These are phyloP conservation scores for Machimus rusticus DNA, from an alignment of 2,888 invertebrate species.

Conservation along the genomic window DNA sequence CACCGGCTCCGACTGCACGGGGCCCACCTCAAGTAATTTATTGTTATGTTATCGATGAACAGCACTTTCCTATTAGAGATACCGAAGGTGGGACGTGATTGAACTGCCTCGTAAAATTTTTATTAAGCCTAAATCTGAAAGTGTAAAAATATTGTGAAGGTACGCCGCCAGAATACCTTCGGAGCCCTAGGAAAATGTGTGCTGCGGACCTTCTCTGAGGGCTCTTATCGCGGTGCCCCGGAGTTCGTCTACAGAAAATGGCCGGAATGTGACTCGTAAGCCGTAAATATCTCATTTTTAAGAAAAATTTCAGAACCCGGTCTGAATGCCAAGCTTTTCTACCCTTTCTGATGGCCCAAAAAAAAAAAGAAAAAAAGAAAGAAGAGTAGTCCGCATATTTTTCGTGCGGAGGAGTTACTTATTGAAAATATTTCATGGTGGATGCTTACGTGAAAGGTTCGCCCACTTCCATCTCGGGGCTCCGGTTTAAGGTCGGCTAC, in stretches of 20 bases:
- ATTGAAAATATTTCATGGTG: conserved; percentile 28
- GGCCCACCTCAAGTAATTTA: neutral
- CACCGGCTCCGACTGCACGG: neutral
- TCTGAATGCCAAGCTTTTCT: conserved; percentile 18
- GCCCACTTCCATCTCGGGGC: neutral
- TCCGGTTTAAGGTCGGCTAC: conserved; percentile 15
- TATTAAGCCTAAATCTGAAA: conserved; percentile 29
- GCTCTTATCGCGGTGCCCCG: neutral
- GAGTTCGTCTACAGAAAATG: neutral
- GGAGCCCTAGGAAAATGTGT: neutral
- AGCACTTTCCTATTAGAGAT: conserved; percentile 26
- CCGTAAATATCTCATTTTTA: conserved; percentile 33
- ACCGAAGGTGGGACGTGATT: conserved; percentile 20
- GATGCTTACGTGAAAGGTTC: conserved; percentile 34
- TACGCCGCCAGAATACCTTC: neutral
- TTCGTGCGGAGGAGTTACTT: conserved; percentile 26
- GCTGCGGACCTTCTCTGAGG: neutral
- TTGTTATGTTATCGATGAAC: conserved; percentile 21
- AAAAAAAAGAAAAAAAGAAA: too few species aligned
- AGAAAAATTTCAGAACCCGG: conserved; percentile 15
- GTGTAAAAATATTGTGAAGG: conserved; percentile 28
- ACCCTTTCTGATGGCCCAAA: neutral
- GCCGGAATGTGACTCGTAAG: conserved; percentile 26
- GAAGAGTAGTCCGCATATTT: neutral
- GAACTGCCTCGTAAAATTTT: conserved; percentile 22